phyloP scores from a whole-genome alignment of 2,888 invertebrate species.

The Sminthurides aquaticus region DNA sequence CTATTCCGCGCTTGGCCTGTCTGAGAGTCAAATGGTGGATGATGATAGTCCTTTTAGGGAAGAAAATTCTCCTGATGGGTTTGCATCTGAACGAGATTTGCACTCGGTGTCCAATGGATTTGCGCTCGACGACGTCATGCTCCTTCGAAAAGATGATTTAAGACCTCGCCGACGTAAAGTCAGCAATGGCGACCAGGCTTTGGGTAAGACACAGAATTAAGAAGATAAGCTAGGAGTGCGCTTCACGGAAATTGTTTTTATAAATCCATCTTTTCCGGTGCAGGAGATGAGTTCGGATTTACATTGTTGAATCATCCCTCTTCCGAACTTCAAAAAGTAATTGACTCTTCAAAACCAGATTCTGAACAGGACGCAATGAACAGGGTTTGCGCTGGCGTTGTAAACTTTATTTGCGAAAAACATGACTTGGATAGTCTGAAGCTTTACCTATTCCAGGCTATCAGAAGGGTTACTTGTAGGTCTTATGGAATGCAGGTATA shows the following conservation, averaged over 20 bases:
- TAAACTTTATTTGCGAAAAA: constrained; percentile 75
- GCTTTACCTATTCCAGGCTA: constrained; percentile 78
- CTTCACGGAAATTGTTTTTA: constrained; percentile 2
- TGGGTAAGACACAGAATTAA: constrained; percentile 22
- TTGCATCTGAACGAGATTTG: not conserved
- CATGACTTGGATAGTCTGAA: constrained; percentile 77
- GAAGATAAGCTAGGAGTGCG: not conserved
- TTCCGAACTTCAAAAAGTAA: constrained; percentile 69
- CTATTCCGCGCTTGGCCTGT: constrained; percentile 32
- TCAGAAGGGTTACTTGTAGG: constrained; percentile 59
- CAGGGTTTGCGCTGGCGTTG: constrained; percentile 67
- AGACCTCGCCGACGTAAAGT: constrained; percentile 30
- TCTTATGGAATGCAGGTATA: constrained; percentile 77
- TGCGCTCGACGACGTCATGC: not conserved
- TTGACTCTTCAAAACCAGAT: constrained; percentile 54
- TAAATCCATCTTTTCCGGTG: constrained; percentile 6
- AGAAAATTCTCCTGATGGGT: constrained; percentile 15
- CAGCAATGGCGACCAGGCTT: constrained; percentile 38
- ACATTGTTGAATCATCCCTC: constrained; percentile 84
- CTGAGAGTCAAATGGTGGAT: constrained; percentile 33
- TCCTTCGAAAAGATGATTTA: not conserved
- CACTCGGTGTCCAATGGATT: not conserved
- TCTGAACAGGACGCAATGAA: constrained; percentile 43
- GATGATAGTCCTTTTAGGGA: constrained; percentile 25
- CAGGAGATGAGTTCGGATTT: constrained; percentile 57